These are phyloP conservation scores for Crotalus horridus DNA, from an alignment of 2,113 vertebrate genomes.

Conservation along the genomic window DNA sequence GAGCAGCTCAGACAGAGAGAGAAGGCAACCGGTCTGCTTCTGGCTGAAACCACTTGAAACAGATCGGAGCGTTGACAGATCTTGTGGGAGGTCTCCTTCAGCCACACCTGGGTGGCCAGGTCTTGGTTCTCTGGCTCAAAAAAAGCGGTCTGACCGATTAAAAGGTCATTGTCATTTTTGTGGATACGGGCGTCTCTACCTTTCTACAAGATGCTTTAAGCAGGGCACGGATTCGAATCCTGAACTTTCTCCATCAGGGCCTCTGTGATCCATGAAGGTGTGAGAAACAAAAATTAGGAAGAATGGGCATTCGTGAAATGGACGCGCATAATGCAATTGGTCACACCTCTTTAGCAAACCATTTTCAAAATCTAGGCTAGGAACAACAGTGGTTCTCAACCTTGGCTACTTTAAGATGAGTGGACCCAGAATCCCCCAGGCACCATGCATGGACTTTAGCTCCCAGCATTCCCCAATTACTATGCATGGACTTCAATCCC, in stretches of 20 bases:
- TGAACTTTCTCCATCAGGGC: background rate
- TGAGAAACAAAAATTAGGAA: background rate
- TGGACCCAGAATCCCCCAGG: no score
- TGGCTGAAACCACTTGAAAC: background rate
- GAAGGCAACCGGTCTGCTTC: background rate
- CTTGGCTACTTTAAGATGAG: background rate
- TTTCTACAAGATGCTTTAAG: background rate
- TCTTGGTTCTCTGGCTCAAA: no score
- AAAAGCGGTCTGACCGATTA: background rate
- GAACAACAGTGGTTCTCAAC: background rate
- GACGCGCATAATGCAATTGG: background rate
- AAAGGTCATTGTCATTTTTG: no score
- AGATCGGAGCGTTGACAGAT: background rate
- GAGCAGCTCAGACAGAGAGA: slow-evolving; percentile 1
- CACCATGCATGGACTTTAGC: no score
- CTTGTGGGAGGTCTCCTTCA: background rate
- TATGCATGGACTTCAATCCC: background rate
- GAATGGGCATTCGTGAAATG: background rate
- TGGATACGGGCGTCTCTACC: background rate
- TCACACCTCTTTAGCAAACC: background rate
- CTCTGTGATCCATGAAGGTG: background rate
- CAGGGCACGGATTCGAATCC: background rate
- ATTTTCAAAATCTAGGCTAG: background rate
- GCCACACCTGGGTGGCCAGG: slow-evolving; percentile 8
- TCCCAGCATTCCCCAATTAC: no score